Percentiles rank a stretch among this genome's conserved stretches.
phyloP scores from a whole-genome alignment of 2,113 vertebrate genomes.

The Pseudorectes ferrugineus region DNA sequence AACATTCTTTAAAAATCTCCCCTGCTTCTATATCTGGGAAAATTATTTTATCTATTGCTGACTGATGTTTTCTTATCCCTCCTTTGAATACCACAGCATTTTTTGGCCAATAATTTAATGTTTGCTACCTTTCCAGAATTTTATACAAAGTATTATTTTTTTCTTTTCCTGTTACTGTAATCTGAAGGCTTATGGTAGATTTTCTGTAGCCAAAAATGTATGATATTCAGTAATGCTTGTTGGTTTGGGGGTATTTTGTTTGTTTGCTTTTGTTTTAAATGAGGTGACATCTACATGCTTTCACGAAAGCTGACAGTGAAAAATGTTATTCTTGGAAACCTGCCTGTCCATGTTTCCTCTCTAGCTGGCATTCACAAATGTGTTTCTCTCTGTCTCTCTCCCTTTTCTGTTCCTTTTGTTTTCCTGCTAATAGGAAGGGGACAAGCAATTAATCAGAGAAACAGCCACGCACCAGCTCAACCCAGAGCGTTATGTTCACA shows the following conservation, averaged over 20 bases:
- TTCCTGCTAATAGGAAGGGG: constrained; percentile 81
- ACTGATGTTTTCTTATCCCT: neutral
- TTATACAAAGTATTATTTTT: neutral
- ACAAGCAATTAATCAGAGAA: constrained; percentile 88
- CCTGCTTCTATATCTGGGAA: neutral
- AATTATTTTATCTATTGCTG: neutral
- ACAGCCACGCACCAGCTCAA: constrained; percentile 83
- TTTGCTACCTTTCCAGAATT: neutral
- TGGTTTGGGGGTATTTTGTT: neutral
- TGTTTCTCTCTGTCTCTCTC: constrained; percentile 36
- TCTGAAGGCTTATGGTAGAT: neutral
- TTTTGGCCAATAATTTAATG: neutral
- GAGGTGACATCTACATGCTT: neutral
- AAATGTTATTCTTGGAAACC: constrained; percentile 7
- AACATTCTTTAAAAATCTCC: neutral
- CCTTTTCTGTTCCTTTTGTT: constrained; percentile 36
- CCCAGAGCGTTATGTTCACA: constrained; percentile 87
- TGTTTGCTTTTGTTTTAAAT: neutral
- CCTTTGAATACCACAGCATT: neutral
- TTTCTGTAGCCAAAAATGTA: neutral
- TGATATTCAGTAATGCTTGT: neutral
- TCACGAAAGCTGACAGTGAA: neutral
- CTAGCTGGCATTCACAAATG: constrained; percentile 2
- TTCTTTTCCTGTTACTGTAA: neutral
- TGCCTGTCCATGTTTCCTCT: neutral